Conservation (phyloP, 2,888 invertebrate genomes). For the Hemicrepidius hirtus region DNA sequence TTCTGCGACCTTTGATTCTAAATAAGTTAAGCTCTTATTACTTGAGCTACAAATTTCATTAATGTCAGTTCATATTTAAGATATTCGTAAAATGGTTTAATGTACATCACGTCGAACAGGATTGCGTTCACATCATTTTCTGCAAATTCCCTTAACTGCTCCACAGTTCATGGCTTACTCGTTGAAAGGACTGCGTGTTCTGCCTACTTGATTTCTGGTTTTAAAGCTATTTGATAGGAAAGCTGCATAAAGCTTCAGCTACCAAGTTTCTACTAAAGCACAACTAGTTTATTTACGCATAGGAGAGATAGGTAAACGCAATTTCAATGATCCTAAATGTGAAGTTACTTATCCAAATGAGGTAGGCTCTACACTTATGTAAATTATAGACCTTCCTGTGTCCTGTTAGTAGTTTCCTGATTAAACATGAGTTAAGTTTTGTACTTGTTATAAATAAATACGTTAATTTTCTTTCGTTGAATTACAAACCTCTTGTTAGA, state of each 20-base stretch:
- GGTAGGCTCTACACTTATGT: no score
- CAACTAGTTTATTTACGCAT: background rate
- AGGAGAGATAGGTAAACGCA: background rate
- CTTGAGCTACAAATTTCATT: no score
- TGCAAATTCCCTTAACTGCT: constrained; percentile 28
- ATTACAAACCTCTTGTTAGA: no score
- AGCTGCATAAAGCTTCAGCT: background rate
- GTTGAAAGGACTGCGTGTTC: constrained; percentile 26
- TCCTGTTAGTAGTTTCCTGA: no score
- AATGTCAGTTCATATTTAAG: background rate
- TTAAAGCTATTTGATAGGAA: constrained; percentile 7
- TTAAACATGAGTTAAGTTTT: no score
- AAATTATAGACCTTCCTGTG: no score
- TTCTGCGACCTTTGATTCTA: no score
- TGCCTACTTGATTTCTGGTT: constrained; percentile 20
- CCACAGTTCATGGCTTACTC: constrained; percentile 25
- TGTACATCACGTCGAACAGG: constrained; percentile 8
- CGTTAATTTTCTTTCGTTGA: no score
- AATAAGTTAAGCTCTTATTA: no score
- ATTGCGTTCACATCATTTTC: constrained; percentile 7
- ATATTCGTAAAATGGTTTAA: constrained; percentile 6
- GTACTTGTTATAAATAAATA: no score
- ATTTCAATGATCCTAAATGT: background rate
- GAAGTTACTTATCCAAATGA: background rate
- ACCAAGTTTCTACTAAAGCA: constrained; percentile 1